Percentiles rank a stretch among this genome's conserved stretches.
phyloP scores from a whole-genome alignment of 2,888 invertebrate genomes.

The Pachydiplax longipennis region DNA sequence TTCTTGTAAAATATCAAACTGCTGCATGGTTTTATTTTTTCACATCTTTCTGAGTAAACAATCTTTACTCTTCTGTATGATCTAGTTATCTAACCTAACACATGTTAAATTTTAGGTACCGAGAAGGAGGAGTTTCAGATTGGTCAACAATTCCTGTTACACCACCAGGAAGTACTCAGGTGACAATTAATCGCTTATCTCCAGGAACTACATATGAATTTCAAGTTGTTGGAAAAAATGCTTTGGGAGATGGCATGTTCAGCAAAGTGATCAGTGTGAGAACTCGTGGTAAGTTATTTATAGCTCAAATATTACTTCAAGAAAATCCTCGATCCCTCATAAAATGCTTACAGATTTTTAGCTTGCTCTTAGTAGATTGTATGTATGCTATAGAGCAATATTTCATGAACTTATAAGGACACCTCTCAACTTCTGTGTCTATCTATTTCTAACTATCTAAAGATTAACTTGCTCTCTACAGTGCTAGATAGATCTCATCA shows the following conservation, averaged over 20 bases:
- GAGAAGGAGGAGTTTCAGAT: conserved; percentile 85
- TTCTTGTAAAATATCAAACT: too few relatives aligned
- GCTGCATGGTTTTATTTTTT: too few relatives aligned
- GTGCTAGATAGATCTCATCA: conserved; percentile 2
- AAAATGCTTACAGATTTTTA: conserved; percentile 19
- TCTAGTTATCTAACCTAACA: too few relatives aligned
- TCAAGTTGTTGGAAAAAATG: conserved; percentile 94
- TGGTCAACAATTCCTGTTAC: conserved; percentile 95
- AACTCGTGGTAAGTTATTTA: conserved; percentile 77
- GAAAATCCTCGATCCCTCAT: neutral
- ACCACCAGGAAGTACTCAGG: conserved; percentile 86
- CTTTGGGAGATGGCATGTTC: conserved; percentile 94
- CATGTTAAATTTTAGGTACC: conserved; percentile 65
- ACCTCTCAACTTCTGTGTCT: conserved; percentile 18
- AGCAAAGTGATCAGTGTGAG: conserved; percentile 90
- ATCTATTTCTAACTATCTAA: too few relatives aligned
- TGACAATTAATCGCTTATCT: conserved; percentile 88
- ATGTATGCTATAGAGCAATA: neutral
- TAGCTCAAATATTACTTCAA: neutral
- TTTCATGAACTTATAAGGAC: neutral
- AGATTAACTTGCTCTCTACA: conserved; percentile 7
- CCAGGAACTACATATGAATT: conserved; percentile 95
- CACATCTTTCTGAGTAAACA: neutral
- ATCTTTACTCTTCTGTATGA: neutral
- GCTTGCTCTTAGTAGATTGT: conserved; percentile 9